Base-by-base conservation (phyloP, 2,888 invertebrate genomes). In the Hofmannophila pseudospretella region DNA sequence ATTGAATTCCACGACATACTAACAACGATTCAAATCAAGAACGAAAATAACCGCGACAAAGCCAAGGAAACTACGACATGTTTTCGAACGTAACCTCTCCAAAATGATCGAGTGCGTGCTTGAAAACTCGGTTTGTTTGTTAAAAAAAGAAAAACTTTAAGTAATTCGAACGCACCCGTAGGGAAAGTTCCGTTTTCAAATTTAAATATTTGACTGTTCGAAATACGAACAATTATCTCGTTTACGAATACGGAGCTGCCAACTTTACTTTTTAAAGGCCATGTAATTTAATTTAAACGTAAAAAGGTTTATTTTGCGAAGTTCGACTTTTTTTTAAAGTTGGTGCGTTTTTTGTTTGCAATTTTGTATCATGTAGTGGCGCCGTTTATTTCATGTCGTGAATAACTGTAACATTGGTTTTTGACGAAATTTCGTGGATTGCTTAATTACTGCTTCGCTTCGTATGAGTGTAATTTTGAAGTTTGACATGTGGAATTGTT, bases 401-500 rank as follows among this genome's bases (percentile, higher is more conserved):
- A 66, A 67, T 75, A 79, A 76, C 77, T 82, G 79, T 82, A 79
- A 63, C 81, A 67, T 64, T 56, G 69, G 69, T 76, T 76, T n/a
- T 23, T 79, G 73, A 69, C 70, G 69, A 70, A 74, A 76, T 65
- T 75, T 68, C 57, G 54, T 49, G 75, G 75, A 82, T 80, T 82
- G 75, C 71, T 82, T 82, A 81, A 81, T 82, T 79, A 71, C 77
- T 73, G 58, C 54, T 61, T 53, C 61, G 62, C 59, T 48, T 26
- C 14, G 47, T 65, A 65, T 64, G 60, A 54, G 62, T 62, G 63
- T 68, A 65, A 66, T 70, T 74, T 66, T 51, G 43, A 41, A 40
- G 48, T 56, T 54, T 60, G 60, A 67, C 68, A 69, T 60, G 67
- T 59, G 48, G 58, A 42, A 46, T 39, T 34, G 36, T 31, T 4